phyloP scores from a whole-genome alignment of 2,888 invertebrate genomes.

The Barypeithes pellucidus region DNA sequence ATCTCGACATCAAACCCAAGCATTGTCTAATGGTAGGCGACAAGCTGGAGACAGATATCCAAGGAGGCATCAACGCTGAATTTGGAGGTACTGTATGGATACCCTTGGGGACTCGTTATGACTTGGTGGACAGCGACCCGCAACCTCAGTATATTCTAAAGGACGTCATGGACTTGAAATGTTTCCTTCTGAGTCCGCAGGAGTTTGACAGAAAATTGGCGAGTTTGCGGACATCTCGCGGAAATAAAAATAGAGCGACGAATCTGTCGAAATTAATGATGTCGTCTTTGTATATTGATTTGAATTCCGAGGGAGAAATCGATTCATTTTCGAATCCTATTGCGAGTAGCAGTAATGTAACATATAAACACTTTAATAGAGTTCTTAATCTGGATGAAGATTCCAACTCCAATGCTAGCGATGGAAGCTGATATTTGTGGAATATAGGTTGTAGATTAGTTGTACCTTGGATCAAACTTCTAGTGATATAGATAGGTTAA shows the following conservation, averaged over 20 bases:
- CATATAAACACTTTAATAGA: constrained; percentile 43
- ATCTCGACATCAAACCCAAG: constrained; percentile 81
- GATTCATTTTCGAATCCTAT: constrained; percentile 16
- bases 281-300: constrained; percentile 20
- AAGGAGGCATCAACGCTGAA: constrained; percentile 85
- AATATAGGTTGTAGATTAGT: background rate
- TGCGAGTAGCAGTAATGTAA: background rate
- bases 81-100: constrained; percentile 86
- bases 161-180: constrained; percentile 77
- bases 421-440: constrained; percentile 69
- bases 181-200: constrained; percentile 65
- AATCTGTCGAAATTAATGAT: background rate
- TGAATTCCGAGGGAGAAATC: constrained; percentile 17
- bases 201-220: constrained; percentile 18
- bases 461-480: background rate
- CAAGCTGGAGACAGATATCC: constrained; percentile 90
- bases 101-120: constrained; percentile 73
- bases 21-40: constrained; percentile 89
- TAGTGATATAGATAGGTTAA: background rate
- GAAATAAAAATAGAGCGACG: background rate
- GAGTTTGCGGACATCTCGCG: background rate
- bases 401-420: constrained; percentile 71
- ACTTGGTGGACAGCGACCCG: constrained; percentile 67
- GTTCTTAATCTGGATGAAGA: constrained; percentile 67
- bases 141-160: constrained; percentile 80